phyloP scores from a whole-genome alignment of 2,888 invertebrate species.

The Chrysolina americana region DNA sequence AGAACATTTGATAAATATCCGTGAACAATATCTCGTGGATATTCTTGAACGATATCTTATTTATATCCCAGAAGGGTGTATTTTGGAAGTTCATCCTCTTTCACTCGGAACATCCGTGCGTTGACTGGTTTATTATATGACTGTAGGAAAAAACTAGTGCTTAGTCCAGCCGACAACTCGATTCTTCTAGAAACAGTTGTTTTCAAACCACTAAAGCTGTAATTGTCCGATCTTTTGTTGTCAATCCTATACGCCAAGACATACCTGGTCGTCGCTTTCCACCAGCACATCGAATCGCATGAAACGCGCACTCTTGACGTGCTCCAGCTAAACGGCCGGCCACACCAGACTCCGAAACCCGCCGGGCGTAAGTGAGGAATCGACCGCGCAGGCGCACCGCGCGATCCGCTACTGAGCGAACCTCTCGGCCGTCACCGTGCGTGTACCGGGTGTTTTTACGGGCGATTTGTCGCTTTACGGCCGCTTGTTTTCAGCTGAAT shows the following conservation, averaged over 20 bases:
- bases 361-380: not conserved
- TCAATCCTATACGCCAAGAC: not conserved
- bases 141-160: too few species aligned
- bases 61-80: too few species aligned
- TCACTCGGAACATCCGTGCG: too few species aligned
- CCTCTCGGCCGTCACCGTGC: not conserved
- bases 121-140: too few species aligned
- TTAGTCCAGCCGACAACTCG: too few species aligned
- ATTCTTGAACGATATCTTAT: too few species aligned
- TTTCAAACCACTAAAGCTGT: too few species aligned
- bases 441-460: too few species aligned
- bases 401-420: not conserved
- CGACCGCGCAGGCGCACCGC: not conserved
- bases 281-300: constrained; percentile 25
- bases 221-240: not conserved
- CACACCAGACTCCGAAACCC: not conserved
- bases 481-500: not conserved
- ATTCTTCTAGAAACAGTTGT: too few species aligned
- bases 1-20: too few species aligned
- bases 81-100: too few species aligned
- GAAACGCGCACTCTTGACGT: constrained; percentile 27
- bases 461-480: not conserved
- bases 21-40: too few species aligned
- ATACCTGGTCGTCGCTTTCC: constrained; percentile 1
- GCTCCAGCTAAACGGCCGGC: not conserved